Evolutionary conservation across 35 echinoderm and acorn worm genomes (phyloP).

Genomic region (Diadema setosum): DNA sequence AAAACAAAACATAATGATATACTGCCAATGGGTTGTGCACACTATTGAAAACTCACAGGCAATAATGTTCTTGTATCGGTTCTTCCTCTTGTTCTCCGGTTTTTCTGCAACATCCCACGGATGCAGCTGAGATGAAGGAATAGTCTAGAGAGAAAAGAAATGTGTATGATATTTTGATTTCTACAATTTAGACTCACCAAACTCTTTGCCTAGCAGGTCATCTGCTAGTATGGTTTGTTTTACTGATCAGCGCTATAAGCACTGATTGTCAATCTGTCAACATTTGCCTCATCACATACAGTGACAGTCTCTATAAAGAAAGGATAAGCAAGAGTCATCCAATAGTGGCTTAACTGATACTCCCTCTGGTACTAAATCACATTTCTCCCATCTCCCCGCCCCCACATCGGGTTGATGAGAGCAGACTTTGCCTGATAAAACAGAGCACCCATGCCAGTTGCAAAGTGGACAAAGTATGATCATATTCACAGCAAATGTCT

Average conservation of each 20-base stretch:
- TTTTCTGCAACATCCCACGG: slow-evolving; percentile 65
- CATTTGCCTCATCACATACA: background rate
- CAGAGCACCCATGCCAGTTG: too few relatives aligned
- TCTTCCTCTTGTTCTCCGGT: slow-evolving; percentile 69
- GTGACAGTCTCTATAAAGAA: background rate
- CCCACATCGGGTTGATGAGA: too few relatives aligned
- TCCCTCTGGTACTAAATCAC: too few relatives aligned
- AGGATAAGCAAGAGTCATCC: too few relatives aligned
- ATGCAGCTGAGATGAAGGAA: slow-evolving; percentile 52
- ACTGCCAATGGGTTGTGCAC: background rate
- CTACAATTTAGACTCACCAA: background rate
- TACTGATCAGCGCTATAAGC: background rate
- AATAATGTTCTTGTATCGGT: slow-evolving; percentile 67
- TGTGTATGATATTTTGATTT: background rate
- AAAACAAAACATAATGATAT: background rate
- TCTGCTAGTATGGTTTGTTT: background rate
- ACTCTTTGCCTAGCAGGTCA: background rate
- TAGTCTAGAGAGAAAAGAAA: slow-evolving; percentile 6
- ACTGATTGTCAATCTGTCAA: background rate
- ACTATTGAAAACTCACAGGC: slow-evolving; percentile 62
- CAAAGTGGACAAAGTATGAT: too few relatives aligned
- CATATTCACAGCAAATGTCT: too few relatives aligned
- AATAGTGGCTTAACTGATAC: too few relatives aligned
- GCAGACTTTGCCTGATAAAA: too few relatives aligned
- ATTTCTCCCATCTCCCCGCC: too few relatives aligned